Conservation (phyloP, 2,888 invertebrate species). For the Cylloceria caligata region DNA sequence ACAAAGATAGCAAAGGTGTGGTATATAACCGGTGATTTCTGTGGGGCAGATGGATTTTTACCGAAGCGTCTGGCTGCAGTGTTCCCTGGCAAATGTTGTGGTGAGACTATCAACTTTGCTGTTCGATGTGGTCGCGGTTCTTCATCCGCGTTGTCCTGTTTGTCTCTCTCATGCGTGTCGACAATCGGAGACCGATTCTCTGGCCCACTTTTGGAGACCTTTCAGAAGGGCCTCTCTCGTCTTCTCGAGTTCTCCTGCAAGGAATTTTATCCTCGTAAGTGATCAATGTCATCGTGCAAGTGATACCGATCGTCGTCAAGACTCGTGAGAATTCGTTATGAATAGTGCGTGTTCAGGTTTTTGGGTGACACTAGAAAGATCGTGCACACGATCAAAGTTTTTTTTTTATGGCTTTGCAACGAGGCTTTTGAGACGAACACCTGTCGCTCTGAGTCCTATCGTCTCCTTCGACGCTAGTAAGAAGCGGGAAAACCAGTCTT, state of each 20-base stretch:
- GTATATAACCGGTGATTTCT: not conserved
- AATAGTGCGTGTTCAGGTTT: not conserved
- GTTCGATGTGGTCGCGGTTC: not conserved
- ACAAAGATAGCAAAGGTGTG: not conserved
- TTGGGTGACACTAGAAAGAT: not conserved
- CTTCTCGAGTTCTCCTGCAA: constrained; percentile 1
- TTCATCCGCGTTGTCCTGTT: constrained; percentile 19
- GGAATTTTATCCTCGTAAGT: constrained; percentile 3
- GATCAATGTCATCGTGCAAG: not conserved
- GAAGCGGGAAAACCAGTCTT: constrained; percentile 76
- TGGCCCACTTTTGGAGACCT: constrained; percentile 35
- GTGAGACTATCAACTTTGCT: not conserved
- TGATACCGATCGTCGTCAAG: not conserved
- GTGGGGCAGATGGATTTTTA: not conserved
- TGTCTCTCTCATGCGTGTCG: constrained; percentile 14
- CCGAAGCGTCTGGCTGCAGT: not conserved
- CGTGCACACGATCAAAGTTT: not conserved
- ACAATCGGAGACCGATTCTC: not conserved
- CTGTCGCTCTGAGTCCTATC: not conserved
- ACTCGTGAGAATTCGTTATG: constrained; percentile 9
- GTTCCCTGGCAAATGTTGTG: not conserved
- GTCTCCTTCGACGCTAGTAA: constrained; percentile 19
- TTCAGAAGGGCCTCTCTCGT: constrained; percentile 5
- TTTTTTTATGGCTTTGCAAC: not conserved
- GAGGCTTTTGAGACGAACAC: constrained; percentile 14